phyloP scores from a whole-genome alignment of 2,113 vertebrate species.

The Oryzias woworae region DNA sequence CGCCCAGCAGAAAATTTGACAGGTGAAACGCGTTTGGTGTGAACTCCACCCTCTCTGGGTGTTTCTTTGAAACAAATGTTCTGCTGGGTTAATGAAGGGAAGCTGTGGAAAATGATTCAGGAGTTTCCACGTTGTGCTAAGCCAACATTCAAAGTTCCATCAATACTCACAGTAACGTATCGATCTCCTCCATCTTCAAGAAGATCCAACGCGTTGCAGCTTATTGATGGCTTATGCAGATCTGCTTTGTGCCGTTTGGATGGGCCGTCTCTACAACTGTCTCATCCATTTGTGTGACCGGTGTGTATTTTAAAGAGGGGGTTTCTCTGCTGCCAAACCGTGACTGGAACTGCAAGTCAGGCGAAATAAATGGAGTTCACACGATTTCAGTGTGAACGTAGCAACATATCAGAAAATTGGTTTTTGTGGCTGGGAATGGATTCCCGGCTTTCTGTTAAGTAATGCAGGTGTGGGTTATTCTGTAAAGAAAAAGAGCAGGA shows the following conservation, averaged over 20 bases:
- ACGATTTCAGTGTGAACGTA: not conserved
- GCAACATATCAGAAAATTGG: constrained; percentile 20
- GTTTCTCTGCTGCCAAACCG: constrained; percentile 1
- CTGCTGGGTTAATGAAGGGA: constrained; percentile 38
- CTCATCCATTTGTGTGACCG: constrained; percentile 46
- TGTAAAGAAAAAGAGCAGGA: constrained; percentile 49
- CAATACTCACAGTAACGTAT: constrained; percentile 61
- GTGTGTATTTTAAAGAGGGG: constrained; percentile 39
- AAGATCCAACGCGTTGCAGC: constrained; percentile 51
- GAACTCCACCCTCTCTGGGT: constrained; percentile 1
- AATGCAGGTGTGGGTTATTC: constrained; percentile 60
- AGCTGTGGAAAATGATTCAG: constrained; percentile 56
- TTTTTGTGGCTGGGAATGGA: constrained; percentile 23
- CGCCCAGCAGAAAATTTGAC: too few species aligned
- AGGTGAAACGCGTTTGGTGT: too few species aligned
- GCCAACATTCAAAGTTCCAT: constrained; percentile 69
- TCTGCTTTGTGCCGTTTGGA: constrained; percentile 49
- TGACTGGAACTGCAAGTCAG: too few species aligned
- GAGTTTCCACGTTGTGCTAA: constrained; percentile 63
- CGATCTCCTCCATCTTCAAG: constrained; percentile 47
- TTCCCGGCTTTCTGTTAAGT: constrained; percentile 41
- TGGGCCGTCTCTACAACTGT: constrained; percentile 51
- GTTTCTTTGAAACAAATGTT: constrained; percentile 60
- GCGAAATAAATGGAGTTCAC: too few species aligned
- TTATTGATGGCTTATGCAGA: constrained; percentile 67